phyloP scores from a whole-genome alignment of 2,113 vertebrate genomes.

The Noctilio leporinus region DNA sequence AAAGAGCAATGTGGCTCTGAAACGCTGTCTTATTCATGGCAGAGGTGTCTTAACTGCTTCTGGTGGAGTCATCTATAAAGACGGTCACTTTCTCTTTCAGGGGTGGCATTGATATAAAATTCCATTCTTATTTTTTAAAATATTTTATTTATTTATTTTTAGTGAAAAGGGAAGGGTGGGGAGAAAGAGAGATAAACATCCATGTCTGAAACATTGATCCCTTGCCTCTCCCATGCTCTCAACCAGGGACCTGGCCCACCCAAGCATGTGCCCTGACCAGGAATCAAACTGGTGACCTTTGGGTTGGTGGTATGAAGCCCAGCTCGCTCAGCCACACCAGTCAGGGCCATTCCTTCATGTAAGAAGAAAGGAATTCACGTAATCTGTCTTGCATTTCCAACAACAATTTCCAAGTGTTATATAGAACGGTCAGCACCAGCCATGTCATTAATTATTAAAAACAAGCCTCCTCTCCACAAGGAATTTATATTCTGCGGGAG shows the following conservation, averaged over 20 bases:
- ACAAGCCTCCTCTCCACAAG: background rate
- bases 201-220: too few relatives aligned
- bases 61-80: background rate
- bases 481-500: background rate
- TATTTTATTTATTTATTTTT: too few relatives aligned
- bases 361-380: background rate
- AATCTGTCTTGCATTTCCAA: background rate
- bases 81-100: background rate
- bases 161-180: too few relatives aligned
- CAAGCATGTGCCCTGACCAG: too few relatives aligned
- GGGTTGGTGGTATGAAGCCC: too few relatives aligned
- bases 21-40: background rate
- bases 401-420: background rate
- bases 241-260: too few relatives aligned
- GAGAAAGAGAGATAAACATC: too few relatives aligned
- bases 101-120: background rate
- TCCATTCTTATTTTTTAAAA: too few relatives aligned
- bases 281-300: too few relatives aligned
- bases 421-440: background rate
- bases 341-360: background rate
- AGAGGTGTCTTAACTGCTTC: background rate
- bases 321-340: too few relatives aligned
- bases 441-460: slow-evolving; percentile 20
- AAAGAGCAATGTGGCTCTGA: background rate
- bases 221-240: too few relatives aligned